A percentile compares a stretch with the other conserved stretches of the same genome.
Evolutionary conservation across 2,797 vertebrate species (phyloP).

Genomic region (Moxostoma hubbsi): DNA sequence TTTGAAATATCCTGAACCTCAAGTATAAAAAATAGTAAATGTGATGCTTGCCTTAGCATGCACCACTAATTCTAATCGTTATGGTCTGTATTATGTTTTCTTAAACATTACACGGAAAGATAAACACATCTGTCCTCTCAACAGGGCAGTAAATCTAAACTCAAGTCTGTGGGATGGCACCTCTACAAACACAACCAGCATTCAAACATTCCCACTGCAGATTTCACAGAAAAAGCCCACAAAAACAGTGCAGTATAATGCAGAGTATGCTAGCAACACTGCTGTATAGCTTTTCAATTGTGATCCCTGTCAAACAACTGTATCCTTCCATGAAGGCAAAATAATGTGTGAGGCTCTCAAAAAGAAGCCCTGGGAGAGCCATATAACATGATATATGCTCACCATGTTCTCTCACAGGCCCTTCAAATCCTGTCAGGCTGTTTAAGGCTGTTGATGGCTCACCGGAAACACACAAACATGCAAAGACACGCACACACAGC

Average conservation of each 20-base stretch:
- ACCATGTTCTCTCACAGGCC: constrained; percentile 6
- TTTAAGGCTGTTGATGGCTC: constrained; percentile 34
- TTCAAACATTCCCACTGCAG: constrained; percentile 29
- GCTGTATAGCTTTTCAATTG: constrained; percentile 25
- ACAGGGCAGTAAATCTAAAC: constrained; percentile 18
- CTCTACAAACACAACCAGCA: constrained; percentile 33
- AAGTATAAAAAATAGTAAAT: too few relatives aligned
- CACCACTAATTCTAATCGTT: background rate
- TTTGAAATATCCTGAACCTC: too few relatives aligned
- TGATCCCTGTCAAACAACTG: constrained; percentile 54
- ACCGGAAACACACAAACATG: constrained; percentile 4
- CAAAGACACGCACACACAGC: constrained; percentile 7
- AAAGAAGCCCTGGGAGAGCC: constrained; percentile 21
- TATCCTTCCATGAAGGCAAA: constrained; percentile 30
- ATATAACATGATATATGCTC: constrained; percentile 40
- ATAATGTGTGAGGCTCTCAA: background rate
- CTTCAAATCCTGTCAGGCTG: constrained; percentile 36
- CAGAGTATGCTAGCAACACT: constrained; percentile 12
- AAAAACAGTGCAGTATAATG: constrained; percentile 12
- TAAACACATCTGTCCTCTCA: constrained; percentile 37
- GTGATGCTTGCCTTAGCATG: background rate
- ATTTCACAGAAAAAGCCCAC: constrained; percentile 9
- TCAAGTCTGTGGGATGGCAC: constrained; percentile 12
- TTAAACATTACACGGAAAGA: constrained; percentile 17
- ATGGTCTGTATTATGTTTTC: background rate